A percentile compares a stretch with the other conserved stretches of the same genome.
Conservation (phyloP, 2,113 vertebrate species). For the Perccottus glenii region DNA sequence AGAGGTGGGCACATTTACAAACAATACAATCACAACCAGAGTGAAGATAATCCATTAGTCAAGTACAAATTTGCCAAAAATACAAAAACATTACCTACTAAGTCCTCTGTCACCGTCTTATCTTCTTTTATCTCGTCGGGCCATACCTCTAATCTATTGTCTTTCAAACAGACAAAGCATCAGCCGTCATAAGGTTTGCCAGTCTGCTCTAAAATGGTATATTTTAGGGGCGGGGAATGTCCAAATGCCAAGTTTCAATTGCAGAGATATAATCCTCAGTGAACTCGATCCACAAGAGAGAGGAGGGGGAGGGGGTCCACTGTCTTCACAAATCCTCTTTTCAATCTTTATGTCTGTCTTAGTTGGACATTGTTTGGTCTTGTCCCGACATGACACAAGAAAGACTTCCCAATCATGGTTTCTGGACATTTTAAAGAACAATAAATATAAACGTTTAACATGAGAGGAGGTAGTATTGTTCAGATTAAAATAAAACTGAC, state of each 20-base stretch:
- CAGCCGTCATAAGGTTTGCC: constrained; percentile 35
- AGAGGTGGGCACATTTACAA: constrained; percentile 53
- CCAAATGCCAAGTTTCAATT: constrained; percentile 60
- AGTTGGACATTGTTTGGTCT: constrained; percentile 34
- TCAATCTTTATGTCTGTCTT: constrained; percentile 59
- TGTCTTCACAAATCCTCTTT: constrained; percentile 71
- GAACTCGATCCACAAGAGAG: constrained; percentile 29
- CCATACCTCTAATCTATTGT: constrained; percentile 11
- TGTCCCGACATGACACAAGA: no score
- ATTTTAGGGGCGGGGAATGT: constrained; percentile 58
- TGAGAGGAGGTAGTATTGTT: no score
- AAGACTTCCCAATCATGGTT: no score
- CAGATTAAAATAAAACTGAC: no score
- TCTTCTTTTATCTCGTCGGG: neutral
- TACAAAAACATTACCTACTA: constrained; percentile 36
- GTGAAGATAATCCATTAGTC: constrained; percentile 61
- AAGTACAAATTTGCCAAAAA: neutral
- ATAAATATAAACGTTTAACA: no score
- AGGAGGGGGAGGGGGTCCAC: constrained; percentile 36
- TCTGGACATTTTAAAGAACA: no score
- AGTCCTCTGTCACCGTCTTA: constrained; percentile 23
- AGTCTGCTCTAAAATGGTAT: constrained; percentile 34
- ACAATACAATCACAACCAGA: constrained; percentile 59
- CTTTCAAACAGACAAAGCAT: neutral
- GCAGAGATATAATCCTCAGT: constrained; percentile 66